These are phyloP conservation scores for Blennius ocellaris DNA, from an alignment of 2,113 vertebrate species.

Conservation along the genomic window DNA sequence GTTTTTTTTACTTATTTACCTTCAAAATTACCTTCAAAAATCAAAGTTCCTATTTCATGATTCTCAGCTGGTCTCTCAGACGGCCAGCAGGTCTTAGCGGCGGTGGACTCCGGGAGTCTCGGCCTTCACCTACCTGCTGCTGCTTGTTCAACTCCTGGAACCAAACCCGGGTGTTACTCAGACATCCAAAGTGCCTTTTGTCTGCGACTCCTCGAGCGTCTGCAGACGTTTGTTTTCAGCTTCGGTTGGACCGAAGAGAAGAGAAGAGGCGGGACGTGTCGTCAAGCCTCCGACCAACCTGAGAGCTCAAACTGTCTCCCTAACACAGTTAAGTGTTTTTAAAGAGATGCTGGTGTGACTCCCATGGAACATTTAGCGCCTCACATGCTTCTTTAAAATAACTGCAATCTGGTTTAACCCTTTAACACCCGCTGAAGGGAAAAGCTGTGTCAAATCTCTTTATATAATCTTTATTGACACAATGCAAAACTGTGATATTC, in stretches of 20 bases:
- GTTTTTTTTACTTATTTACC: too few species aligned
- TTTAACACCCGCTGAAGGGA: too few species aligned
- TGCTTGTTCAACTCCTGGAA: constrained; percentile 25
- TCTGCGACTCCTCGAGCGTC: constrained; percentile 24
- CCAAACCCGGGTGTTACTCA: constrained; percentile 3
- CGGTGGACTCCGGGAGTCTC: too few species aligned
- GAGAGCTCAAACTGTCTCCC: neutral
- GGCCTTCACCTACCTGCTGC: constrained; percentile 65
- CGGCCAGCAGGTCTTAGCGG: too few species aligned
- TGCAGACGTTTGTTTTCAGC: constrained; percentile 37
- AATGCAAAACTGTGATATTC: too few species aligned
- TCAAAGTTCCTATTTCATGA: too few species aligned
- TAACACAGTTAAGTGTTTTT: constrained; percentile 23
- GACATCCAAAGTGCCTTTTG: constrained; percentile 3
- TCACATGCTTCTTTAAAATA: neutral
- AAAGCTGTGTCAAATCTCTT: too few species aligned
- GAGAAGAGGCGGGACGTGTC: constrained; percentile 60
- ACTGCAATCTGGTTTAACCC: too few species aligned
- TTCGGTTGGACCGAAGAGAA: constrained; percentile 49
- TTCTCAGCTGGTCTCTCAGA: too few species aligned
- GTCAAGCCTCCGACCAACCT: neutral
- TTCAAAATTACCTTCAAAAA: too few species aligned
- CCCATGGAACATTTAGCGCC: constrained; percentile 17
- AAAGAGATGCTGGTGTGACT: neutral
- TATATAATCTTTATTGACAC: too few species aligned